Evolutionary conservation across 2,113 vertebrate genomes (phyloP), one percentile per base, ranked within the genome.

Genomic region (Aviceda subcristata): DNA sequence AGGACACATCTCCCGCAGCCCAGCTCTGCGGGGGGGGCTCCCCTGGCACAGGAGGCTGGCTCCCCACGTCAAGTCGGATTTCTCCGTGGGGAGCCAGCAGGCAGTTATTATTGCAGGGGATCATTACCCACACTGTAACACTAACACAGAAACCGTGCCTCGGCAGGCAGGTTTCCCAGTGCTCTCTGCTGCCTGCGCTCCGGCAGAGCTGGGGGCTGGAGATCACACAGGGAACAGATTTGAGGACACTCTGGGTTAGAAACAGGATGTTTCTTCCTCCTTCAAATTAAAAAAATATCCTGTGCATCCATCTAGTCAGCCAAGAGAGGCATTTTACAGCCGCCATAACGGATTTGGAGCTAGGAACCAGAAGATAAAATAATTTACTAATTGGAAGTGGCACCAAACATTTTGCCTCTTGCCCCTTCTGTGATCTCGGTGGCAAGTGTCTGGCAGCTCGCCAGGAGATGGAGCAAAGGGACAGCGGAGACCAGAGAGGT

Each of bases 331-430:
- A 68, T 75, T 96, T 94, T 71, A 39, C 94, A 79, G 95, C 95
- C 84, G 94, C 97, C 95, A 67, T 62, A 66, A 83, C 80, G 43
- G 74, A 94, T 95, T 67, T 59, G 34, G 90, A 96, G 94, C 80
- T 6, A 55, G 95, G 66, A 94, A 86, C 53, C 90, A 30, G 90
- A 88, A 98, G 97, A 98, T 97, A 78, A 97, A 98, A 97, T 66
- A 90, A 97, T 97, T 96, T 96, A 63, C 96, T 98, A 98, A 98
- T 98, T 97, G 95, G 93, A 98, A 97, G 96, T 95, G 97, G 97
- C 97, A 97, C 93, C 93, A 95, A 97, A 97, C 97, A 97, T 97
- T 97, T 97, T 97, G 97, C 96, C 94, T 97, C 96, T 97, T 97
- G 96, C 97, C 97, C 97, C 88, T 95, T 91, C 91, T 96, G 90